Conservation (phyloP, 2,113 vertebrate genomes). For the Xenus cinereus region DNA sequence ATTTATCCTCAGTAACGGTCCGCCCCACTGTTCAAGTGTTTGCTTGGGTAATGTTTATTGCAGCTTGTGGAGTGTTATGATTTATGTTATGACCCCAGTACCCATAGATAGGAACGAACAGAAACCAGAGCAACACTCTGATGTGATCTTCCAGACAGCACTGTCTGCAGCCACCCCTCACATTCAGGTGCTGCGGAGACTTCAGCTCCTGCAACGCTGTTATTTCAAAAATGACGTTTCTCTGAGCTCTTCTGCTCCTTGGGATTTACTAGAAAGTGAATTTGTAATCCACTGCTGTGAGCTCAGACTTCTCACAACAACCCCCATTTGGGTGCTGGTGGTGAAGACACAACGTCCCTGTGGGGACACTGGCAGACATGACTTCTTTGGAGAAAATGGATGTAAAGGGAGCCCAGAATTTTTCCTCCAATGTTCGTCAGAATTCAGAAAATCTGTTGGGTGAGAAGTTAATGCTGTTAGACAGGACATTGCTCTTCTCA, state of each 20-base stretch:
- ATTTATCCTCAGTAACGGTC: not conserved
- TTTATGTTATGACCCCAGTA: not conserved
- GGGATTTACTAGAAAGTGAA: not conserved
- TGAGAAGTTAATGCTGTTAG: not conserved
- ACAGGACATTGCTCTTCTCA: not conserved
- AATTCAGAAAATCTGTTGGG: not conserved
- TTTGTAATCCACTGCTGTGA: not conserved
- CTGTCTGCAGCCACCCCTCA: not conserved
- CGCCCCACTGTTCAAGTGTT: not conserved
- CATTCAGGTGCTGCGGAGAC: fast-evolving
- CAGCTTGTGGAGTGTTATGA: not conserved
- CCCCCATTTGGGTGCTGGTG: not conserved
- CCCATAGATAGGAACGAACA: not conserved
- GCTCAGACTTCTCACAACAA: no score
- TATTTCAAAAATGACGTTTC: not conserved
- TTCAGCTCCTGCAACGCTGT: not conserved
- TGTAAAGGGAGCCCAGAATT: not conserved
- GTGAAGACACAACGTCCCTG: not conserved
- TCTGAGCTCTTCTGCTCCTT: not conserved
- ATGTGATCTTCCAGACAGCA: not conserved
- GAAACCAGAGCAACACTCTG: not conserved
- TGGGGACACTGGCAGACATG: fast-evolving
- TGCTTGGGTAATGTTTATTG: not conserved
- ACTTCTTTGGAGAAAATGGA: not conserved
- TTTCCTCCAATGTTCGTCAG: not conserved